Percentiles rank a stretch among this genome's conserved stretches.
These are phyloP conservation scores for Polyploca ridens DNA, from an alignment of 2,888 invertebrate species.

Conservation along the genomic window DNA sequence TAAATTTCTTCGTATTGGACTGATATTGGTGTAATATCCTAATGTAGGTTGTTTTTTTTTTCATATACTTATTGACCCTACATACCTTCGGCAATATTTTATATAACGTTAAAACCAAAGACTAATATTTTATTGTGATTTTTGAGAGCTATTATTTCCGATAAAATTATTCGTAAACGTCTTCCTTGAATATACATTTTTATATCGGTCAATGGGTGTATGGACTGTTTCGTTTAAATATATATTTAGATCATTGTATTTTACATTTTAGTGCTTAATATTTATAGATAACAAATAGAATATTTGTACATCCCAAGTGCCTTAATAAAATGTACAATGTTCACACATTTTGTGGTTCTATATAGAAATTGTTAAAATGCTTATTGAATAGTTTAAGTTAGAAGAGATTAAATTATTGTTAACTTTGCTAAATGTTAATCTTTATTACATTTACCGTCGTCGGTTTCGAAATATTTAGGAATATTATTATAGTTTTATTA, in stretches of 20 bases:
- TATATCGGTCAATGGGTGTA: slow-evolving; percentile 65
- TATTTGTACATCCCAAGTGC: slow-evolving; percentile 80
- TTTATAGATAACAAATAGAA: slow-evolving; percentile 69
- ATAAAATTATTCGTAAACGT: slow-evolving; percentile 54
- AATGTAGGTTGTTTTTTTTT: slow-evolving; percentile 51
- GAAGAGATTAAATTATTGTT: slow-evolving; percentile 84
- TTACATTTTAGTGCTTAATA: slow-evolving; percentile 76
- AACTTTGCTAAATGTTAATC: slow-evolving; percentile 81
- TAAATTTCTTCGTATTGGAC: slow-evolving; percentile 54
- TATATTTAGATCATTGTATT: slow-evolving; percentile 68
- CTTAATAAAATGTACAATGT: slow-evolving; percentile 80
- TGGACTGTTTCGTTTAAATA: slow-evolving; percentile 52
- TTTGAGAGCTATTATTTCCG: slow-evolving; percentile 57
- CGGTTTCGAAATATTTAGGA: slow-evolving; percentile 36
- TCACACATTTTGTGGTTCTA: slow-evolving; percentile 74
- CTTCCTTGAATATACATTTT: slow-evolving; percentile 59
- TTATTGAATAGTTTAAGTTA: slow-evolving; percentile 72
- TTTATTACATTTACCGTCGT: slow-evolving; percentile 58
- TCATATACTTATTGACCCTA: slow-evolving; percentile 70
- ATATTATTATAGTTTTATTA: slow-evolving; percentile 40
- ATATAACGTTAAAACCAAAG: slow-evolving; percentile 76
- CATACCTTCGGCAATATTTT: slow-evolving; percentile 63
- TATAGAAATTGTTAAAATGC: slow-evolving; percentile 73
- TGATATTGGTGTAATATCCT: slow-evolving; percentile 68
- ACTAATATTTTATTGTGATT: slow-evolving; percentile 61